Conservation (phyloP, 2,797 vertebrate genomes). For the Tolypeutes matacus region DNA sequence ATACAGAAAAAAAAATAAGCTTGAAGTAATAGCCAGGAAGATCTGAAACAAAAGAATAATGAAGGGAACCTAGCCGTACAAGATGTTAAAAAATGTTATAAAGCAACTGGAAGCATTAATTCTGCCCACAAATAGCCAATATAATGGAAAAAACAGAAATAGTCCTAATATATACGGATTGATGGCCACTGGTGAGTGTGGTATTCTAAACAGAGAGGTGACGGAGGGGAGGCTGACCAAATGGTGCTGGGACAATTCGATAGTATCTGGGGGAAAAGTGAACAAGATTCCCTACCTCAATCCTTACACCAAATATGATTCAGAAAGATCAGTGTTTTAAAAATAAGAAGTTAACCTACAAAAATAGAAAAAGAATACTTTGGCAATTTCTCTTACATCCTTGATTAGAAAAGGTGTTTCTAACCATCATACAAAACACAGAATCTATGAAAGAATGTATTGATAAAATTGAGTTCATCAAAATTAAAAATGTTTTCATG, state of each 20-base stretch:
- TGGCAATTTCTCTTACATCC: neutral
- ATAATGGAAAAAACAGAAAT: neutral
- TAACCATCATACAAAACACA: neutral
- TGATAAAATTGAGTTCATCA: neutral
- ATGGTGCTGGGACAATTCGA: neutral
- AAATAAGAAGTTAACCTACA: neutral
- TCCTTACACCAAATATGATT: neutral
- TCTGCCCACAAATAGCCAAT: neutral
- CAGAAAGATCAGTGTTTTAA: neutral
- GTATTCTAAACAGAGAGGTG: neutral
- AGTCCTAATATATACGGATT: neutral
- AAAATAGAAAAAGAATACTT: neutral
- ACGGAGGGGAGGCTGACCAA: neutral
- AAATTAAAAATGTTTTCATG: neutral
- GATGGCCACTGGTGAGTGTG: neutral
- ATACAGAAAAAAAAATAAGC: neutral
- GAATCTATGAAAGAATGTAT: neutral
- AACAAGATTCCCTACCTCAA: neutral
- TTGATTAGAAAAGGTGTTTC: neutral
- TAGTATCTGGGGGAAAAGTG: neutral
- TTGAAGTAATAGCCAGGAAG: neutral
- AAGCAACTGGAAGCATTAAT: neutral
- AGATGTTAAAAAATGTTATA: neutral
- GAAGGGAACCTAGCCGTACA: neutral
- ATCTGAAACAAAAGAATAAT: neutral